Percentiles rank a stretch among this genome's conserved stretches.
Evolutionary conservation across 1,140 invertebrate genomes (phyloP).

Genomic region (Drosophila tropicalis): DNA sequence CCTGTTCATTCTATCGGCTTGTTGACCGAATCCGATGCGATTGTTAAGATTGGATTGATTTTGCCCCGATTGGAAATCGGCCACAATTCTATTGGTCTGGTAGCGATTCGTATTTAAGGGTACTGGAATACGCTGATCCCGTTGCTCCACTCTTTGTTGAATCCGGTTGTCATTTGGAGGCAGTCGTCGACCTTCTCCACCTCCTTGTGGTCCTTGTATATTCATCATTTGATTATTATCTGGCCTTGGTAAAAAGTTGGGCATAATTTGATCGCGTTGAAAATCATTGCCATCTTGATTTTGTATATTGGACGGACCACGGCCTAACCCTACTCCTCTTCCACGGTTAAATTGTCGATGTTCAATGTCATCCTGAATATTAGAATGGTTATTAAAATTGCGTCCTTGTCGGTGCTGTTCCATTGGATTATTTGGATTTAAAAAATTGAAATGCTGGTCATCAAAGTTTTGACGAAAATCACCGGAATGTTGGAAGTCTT

Average conservation of each 20-base stretch:
- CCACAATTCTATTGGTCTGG: not conserved
- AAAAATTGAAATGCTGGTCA: not conserved
- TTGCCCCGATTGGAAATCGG: not conserved
- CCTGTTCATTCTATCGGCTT: not conserved
- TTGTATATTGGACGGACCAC: not conserved
- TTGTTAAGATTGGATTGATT: not conserved
- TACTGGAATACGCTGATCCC: not conserved
- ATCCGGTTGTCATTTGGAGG: not conserved
- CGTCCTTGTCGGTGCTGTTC: not conserved
- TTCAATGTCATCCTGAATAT: not conserved
- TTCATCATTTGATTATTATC: not conserved
- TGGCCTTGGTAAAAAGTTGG: not conserved
- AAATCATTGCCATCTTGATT: not conserved
- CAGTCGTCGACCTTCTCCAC: not conserved
- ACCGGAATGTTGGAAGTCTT: not conserved
- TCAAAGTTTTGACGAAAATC: not conserved
- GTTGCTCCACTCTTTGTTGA: not conserved
- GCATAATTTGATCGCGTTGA: not conserved
- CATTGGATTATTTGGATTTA: not conserved
- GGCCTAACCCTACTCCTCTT: not conserved
- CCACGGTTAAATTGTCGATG: not conserved
- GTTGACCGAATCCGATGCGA: not conserved
- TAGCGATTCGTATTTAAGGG: not conserved
- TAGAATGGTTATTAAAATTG: not conserved
- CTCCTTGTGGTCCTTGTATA: not conserved